Percentiles rank a stretch among this genome's conserved stretches.
Evolutionary conservation across 2,113 vertebrate genomes (phyloP).

Genomic region (Blennius ocellaris): DNA sequence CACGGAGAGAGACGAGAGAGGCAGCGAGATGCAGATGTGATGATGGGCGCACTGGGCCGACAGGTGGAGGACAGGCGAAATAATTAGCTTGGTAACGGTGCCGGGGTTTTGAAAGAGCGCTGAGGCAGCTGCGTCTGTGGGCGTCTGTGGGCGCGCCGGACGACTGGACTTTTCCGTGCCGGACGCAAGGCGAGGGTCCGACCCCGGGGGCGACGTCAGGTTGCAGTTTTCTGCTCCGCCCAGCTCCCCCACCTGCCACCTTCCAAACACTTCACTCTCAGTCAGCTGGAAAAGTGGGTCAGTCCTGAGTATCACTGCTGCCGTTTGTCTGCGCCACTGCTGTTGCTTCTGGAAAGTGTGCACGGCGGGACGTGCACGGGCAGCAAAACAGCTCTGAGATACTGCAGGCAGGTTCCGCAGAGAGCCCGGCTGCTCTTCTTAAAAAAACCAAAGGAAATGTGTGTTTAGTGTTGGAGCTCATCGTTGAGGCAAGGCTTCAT

Average conservation of each 20-base stretch:
- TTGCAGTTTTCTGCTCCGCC: constrained; percentile 29
- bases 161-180: not conserved
- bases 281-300: constrained; percentile 81
- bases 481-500: no score
- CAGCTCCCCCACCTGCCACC: constrained; percentile 3
- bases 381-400: constrained; percentile 21
- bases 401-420: constrained; percentile 13
- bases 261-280: constrained; percentile 40
- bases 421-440: not conserved
- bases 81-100: constrained; percentile 52
- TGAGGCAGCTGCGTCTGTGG: constrained; percentile 34
- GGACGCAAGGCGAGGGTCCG: not conserved
- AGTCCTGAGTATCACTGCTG: no score
- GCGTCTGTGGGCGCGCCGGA: constrained; percentile 41
- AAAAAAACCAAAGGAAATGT: no score
- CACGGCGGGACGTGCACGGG: constrained; percentile 13
- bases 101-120: constrained; percentile 15
- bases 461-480: no score
- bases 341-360: constrained; percentile 24
- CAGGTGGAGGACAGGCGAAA: constrained; percentile 34
- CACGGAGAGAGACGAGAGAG: no score
- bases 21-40: constrained; percentile 38
- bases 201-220: constrained; percentile 17
- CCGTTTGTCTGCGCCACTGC: constrained; percentile 16
- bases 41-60: constrained; percentile 7